Conservation (phyloP, 37 sponge, comb jelly and placozoan genomes). For the Chondrosia reniformis region DNA sequence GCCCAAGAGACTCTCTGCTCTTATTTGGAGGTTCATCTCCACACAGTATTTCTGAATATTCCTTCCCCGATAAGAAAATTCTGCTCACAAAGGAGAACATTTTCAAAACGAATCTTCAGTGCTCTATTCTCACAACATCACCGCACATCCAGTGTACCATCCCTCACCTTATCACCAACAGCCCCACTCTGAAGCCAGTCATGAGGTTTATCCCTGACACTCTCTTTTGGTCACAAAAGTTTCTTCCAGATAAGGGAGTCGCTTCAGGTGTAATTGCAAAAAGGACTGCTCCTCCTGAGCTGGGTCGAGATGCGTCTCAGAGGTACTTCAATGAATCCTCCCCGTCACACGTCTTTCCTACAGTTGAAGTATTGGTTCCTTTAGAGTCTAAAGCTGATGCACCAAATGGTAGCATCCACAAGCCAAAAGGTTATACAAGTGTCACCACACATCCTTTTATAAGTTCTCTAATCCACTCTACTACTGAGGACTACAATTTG, state of each 20-base stretch:
- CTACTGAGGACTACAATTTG: conserved; percentile 48
- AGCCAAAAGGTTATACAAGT: conserved; percentile 36
- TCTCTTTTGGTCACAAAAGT: conserved; percentile 75
- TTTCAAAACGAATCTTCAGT: conserved; percentile 1
- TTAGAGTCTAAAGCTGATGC: not conserved
- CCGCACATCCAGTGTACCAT: conserved; percentile 40
- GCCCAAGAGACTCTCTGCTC: too few relatives aligned
- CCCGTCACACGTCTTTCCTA: not conserved
- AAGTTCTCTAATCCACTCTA: conserved; percentile 27
- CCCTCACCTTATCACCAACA: conserved; percentile 57
- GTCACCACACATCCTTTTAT: conserved; percentile 68
- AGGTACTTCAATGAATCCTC: not conserved
- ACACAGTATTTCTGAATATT: too few relatives aligned
- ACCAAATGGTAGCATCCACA: not conserved
- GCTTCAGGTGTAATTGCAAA: not conserved
- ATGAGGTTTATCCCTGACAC: conserved; percentile 49
- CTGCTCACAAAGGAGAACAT: not conserved
- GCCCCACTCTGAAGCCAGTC: conserved; percentile 27
- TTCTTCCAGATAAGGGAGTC: not conserved
- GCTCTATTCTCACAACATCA: conserved; percentile 57
- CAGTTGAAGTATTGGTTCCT: too few relatives aligned
- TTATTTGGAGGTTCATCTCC: too few relatives aligned
- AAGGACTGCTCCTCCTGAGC: not conserved
- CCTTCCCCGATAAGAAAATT: not conserved
- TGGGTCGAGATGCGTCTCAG: not conserved